Conservation (phyloP, 2,797 vertebrate genomes). For the Pristis pectinata region DNA sequence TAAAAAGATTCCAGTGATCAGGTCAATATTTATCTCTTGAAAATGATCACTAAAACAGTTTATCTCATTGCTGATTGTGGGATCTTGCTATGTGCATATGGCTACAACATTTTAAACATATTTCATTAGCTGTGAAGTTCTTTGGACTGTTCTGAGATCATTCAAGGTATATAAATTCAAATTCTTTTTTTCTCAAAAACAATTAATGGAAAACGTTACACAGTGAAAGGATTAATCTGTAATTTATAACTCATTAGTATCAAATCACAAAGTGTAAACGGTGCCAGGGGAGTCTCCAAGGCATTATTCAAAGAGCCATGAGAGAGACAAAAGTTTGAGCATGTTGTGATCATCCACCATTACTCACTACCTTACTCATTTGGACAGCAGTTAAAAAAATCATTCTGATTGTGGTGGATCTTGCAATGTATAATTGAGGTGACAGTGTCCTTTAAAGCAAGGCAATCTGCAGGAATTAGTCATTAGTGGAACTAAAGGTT, state of each 20-base stretch:
- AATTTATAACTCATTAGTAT: neutral
- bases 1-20: neutral
- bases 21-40: neutral
- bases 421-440: constrained; percentile 34
- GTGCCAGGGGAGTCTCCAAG: too few species aligned
- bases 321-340: neutral
- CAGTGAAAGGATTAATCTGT: neutral
- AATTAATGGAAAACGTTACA: neutral
- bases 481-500: constrained; percentile 32
- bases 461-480: constrained; percentile 35
- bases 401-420: neutral
- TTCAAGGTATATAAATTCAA: neutral
- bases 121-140: neutral
- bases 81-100: neutral
- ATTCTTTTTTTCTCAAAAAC: neutral
- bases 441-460: constrained; percentile 34
- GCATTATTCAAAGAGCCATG: neutral
- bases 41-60: neutral
- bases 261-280: neutral
- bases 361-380: neutral
- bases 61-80: neutral
- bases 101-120: neutral
- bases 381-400: neutral
- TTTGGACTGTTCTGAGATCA: neutral
- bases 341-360: neutral